Conservation (phyloP, 2,888 invertebrate genomes). For the Auanema freiburgensis region DNA sequence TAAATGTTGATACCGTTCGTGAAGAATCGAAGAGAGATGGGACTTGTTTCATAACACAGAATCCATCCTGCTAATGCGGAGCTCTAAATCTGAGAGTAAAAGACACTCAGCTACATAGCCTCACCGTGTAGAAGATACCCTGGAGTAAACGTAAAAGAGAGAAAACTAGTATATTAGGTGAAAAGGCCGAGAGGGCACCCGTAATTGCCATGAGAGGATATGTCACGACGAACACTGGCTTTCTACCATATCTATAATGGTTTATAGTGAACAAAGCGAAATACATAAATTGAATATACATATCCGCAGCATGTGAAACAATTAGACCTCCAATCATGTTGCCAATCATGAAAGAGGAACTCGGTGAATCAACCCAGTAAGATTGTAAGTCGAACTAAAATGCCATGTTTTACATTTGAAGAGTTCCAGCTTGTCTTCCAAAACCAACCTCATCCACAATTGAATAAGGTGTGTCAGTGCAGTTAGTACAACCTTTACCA, state of each 20-base stretch:
- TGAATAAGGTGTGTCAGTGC: background rate
- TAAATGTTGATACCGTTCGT: too few species aligned
- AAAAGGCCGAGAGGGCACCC: background rate
- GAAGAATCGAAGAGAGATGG: too few species aligned
- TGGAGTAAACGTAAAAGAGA: conserved; percentile 5
- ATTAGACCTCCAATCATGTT: conserved; percentile 14
- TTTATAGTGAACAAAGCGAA: too few species aligned
- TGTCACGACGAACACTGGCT: conserved; percentile 10
- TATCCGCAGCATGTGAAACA: background rate
- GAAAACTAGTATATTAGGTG: conserved; percentile 13
- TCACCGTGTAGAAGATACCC: conserved; percentile 18
- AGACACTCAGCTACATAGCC: background rate
- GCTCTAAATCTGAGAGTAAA: too few species aligned
- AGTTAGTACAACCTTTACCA: background rate
- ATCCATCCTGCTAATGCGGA: too few species aligned
- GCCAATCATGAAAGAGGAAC: conserved; percentile 16
- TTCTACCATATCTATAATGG: conserved; percentile 11
- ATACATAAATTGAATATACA: background rate
- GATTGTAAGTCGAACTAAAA: conserved; percentile 8
- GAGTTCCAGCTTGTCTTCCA: too few species aligned
- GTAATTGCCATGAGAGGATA: conserved; percentile 1
- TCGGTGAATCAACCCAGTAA: conserved; percentile 7
- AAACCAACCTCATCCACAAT: background rate
- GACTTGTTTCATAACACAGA: too few species aligned
- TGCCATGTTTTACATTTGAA: too few species aligned